Evolutionary conservation across 1,140 invertebrate species (phyloP), one percentile per base, ranked within the genome.

Genomic region (Microplitis mediator): DNA sequence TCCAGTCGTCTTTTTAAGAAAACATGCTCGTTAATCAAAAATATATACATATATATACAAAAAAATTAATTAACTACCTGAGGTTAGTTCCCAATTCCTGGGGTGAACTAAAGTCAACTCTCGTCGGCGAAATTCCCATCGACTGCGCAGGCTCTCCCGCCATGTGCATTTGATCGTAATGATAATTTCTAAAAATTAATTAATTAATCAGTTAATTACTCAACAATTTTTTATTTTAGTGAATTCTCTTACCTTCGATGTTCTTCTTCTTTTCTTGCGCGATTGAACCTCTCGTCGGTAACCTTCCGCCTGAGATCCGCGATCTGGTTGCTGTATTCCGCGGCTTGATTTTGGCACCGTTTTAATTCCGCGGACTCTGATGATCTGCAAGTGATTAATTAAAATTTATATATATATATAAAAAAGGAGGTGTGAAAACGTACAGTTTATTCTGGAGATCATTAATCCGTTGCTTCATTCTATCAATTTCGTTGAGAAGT

Each of bases 391-490:
- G 54, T 56, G 36, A 69, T 56, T 34, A 60, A 32, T 64, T 39
- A 32, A 32, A 13, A 5, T 11, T 13, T 32, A 51, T 63, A n/a
- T 65, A 39, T 56, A 14, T 11, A 8, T 31, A 50, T 14, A 62
- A 61, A 36, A 14, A 23, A 34, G 35, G 35, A 66, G 39, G 16
- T 65, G 54, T 52, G 9, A 14, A 66, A 58, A 83, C 87, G 87
- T 85, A 91, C 90, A 91, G 77, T 85, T 87, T 88, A 8, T 76
- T 80, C 68, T 88, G 86, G 4, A 90, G 79, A 35, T 88, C 87
- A 9, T 80, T 75, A 11, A 86, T 79, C 72, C 87, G 87, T 31
- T 83, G 76, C 56, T 88, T 88, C 4, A 89, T 71, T 62, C 80
- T 81, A 4, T 78, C 73, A 16, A 90, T 80, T 75, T 90, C 88